Conservation (phyloP, 92 coral and sea anemone species). For the Meandrina meandrites region DNA sequence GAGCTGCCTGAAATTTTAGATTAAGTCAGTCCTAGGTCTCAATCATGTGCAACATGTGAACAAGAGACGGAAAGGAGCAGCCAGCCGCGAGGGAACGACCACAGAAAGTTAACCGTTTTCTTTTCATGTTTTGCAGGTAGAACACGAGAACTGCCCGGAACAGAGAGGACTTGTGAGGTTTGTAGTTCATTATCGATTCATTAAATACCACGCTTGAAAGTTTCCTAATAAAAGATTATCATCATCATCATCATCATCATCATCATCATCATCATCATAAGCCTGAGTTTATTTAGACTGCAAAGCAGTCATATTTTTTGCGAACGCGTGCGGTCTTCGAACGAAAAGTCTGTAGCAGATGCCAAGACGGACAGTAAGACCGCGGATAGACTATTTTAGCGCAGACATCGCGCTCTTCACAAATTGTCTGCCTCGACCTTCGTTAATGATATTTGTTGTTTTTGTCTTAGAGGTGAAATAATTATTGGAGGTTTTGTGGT, state of each 20-base stretch:
- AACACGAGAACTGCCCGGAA: conserved; percentile 69
- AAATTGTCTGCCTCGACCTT: neutral
- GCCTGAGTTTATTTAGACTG: too few species aligned
- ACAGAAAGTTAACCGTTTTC: neutral
- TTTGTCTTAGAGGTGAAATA: conserved; percentile 75
- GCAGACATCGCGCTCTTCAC: neutral
- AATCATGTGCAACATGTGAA: neutral
- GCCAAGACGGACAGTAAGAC: too few species aligned
- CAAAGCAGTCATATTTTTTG: too few species aligned
- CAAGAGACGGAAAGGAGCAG: neutral
- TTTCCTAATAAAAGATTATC: too few species aligned
- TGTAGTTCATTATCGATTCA: too few species aligned
- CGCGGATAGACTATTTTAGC: too few species aligned
- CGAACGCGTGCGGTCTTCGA: too few species aligned
- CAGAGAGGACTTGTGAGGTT: conserved; percentile 78
- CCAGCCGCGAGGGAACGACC: neutral
- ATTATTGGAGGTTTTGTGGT: conserved; percentile 76
- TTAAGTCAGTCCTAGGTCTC: too few species aligned
- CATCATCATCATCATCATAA: too few species aligned
- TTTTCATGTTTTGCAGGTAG: conserved; percentile 49
- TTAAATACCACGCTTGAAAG: too few species aligned
- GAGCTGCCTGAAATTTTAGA: neutral
- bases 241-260: too few species aligned
- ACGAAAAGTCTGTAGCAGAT: too few species aligned
- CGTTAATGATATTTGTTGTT: neutral